A percentile compares a stretch with the other conserved stretches of the same genome.
These are phyloP conservation scores for Sarotherodon lohbergeri DNA, from an alignment of 2,113 vertebrate species.

Conservation along the genomic window DNA sequence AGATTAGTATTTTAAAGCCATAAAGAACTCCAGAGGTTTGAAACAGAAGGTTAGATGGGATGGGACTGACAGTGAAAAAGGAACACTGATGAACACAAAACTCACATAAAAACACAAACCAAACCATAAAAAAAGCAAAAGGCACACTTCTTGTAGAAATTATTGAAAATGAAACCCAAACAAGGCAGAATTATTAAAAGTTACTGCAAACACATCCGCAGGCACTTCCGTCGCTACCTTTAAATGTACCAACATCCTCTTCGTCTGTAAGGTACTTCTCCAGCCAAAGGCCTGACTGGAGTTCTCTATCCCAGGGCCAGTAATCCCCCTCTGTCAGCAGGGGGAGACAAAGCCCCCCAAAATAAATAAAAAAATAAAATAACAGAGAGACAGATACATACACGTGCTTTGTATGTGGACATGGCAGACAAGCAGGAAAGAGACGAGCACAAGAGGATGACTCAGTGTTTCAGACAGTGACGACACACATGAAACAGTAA, in stretches of 20 bases:
- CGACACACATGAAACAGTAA: neutral
- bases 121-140: neutral
- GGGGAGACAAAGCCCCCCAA: slow-evolving; percentile 71
- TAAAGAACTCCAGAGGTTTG: neutral
- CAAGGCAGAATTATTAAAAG: slow-evolving; percentile 19
- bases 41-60: slow-evolving; percentile 9
- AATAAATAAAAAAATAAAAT: slow-evolving; percentile 6
- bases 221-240: slow-evolving; percentile 85
- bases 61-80: neutral
- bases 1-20: slow-evolving; percentile 34
- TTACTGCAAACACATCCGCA: slow-evolving; percentile 59
- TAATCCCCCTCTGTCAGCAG: slow-evolving; percentile 92
- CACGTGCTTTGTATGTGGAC: neutral
- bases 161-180: slow-evolving; percentile 19
- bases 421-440: neutral
- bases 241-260: slow-evolving; percentile 86
- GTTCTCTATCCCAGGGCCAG: slow-evolving; percentile 89
- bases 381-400: slow-evolving; percentile 3
- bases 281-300: slow-evolving; percentile 87
- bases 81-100: neutral
- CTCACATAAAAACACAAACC: slow-evolving; percentile 1
- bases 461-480: neutral
- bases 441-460: neutral
- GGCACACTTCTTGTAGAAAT: neutral
- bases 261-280: slow-evolving; percentile 80